Percentiles rank a stretch among this genome's conserved stretches.
These are phyloP conservation scores for Dreissena polymorpha DNA, from an alignment of 1,140 invertebrate genomes.

Conservation along the genomic window DNA sequence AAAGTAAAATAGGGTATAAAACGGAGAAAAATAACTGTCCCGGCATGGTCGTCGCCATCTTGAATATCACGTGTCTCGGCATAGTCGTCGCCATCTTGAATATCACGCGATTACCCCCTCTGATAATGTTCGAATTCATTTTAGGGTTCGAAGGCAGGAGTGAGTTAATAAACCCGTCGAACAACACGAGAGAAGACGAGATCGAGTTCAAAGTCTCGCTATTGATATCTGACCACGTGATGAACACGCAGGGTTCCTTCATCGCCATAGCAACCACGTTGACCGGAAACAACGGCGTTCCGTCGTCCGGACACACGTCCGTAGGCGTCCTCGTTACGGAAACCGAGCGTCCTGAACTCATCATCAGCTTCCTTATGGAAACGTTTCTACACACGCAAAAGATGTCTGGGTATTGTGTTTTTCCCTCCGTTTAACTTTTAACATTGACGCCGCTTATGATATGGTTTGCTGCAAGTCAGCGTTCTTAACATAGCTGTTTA, in stretches of 20 bases:
- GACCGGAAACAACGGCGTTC: not conserved
- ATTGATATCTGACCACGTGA: conserved; percentile 29
- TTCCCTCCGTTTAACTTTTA: no score
- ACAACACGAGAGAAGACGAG: not conserved
- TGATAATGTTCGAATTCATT: not conserved
- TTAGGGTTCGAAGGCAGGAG: conserved; percentile 14
- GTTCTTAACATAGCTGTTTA: no score
- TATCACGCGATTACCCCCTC: no score
- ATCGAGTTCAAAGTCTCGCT: conserved; percentile 8
- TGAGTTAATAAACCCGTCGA: not conserved
- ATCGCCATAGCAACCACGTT: conserved; percentile 19
- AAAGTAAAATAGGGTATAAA: no score
- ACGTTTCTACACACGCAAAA: conserved; percentile 10
- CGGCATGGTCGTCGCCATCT: no score
- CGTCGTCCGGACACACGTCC: not conserved
- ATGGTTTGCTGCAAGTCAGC: no score
- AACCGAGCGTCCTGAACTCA: conserved; percentile 10
- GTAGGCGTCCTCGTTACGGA: conserved; percentile 32
- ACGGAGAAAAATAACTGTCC: no score
- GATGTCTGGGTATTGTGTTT: conserved; percentile 15
- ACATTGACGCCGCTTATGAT: no score
- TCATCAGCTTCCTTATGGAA: conserved; percentile 17
- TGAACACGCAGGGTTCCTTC: conserved; percentile 13
- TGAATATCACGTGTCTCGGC: no score
- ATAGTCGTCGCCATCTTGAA: no score